Percentiles rank a stretch among this genome's conserved stretches.
Conservation (phyloP, 2,888 invertebrate genomes). For the Cremastobaeus sp. region DNA sequence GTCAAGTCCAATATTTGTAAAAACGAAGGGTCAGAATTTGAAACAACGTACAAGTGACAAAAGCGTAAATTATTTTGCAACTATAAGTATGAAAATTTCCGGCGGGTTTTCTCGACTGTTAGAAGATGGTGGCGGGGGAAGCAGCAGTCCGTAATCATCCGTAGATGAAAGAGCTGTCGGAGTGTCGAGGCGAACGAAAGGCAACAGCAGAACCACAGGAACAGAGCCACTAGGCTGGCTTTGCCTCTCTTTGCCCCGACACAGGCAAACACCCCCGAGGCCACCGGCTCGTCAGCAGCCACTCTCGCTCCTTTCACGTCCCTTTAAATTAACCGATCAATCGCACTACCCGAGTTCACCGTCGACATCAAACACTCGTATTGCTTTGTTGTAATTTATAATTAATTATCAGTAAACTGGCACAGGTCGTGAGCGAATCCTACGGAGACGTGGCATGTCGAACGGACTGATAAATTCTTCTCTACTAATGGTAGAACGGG, state of each 20-base stretch:
- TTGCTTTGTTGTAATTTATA: slow-evolving; percentile 73
- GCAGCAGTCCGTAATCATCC: slow-evolving; percentile 75
- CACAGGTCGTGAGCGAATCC: slow-evolving; percentile 26
- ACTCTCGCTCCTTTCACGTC: slow-evolving; percentile 65
- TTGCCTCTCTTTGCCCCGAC: slow-evolving; percentile 66
- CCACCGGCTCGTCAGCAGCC: slow-evolving; percentile 62
- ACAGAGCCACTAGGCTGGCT: slow-evolving; percentile 68
- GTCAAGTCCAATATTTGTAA: background rate
- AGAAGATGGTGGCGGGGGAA: slow-evolving; percentile 35
- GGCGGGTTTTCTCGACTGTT: slow-evolving; percentile 64
- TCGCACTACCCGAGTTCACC: slow-evolving; percentile 69
- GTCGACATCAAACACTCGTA: slow-evolving; percentile 73
- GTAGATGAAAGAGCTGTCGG: slow-evolving; percentile 78
- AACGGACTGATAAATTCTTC: slow-evolving; percentile 47
- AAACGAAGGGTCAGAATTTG: background rate
- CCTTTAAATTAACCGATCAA: slow-evolving; percentile 77
- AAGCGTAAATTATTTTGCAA: slow-evolving; percentile 72
- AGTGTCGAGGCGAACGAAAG: slow-evolving; percentile 73
- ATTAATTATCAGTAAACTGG: slow-evolving; percentile 69
- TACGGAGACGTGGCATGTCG: slow-evolving; percentile 37
- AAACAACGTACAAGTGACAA: too few species aligned
- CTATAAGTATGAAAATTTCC: slow-evolving; percentile 69
- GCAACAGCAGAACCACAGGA: slow-evolving; percentile 67
- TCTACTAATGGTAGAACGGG: too few species aligned
- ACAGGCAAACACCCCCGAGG: slow-evolving; percentile 63